Conservation (phyloP, 1,140 invertebrate genomes). For the Bombyx mori region DNA sequence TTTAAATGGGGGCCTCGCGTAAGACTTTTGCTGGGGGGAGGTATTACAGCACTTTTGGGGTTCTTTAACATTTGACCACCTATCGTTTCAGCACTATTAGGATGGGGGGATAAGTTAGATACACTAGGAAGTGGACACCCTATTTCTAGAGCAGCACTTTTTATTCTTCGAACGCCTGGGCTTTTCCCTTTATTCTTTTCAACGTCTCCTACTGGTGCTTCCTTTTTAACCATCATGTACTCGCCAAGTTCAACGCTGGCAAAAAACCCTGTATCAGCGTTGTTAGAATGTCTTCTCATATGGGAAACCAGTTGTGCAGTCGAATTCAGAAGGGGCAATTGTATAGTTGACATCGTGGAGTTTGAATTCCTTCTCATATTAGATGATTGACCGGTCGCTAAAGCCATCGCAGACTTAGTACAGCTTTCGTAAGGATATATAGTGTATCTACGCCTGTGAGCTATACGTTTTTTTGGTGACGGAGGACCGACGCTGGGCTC, state of each 20-base stretch:
- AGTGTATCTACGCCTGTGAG: conserved; percentile 48
- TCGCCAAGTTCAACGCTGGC: conserved; percentile 69
- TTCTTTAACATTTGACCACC: conserved; percentile 74
- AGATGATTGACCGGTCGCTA: conserved; percentile 51
- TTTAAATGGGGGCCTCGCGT: conserved; percentile 78
- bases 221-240: conserved; percentile 67
- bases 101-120: conserved; percentile 75
- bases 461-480: conserved; percentile 56
- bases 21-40: conserved; percentile 76
- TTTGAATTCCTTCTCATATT: conserved; percentile 73
- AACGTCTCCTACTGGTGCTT: conserved; percentile 41
- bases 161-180: conserved; percentile 74
- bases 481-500: conserved; percentile 63
- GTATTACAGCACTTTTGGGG: conserved; percentile 74
- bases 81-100: conserved; percentile 78
- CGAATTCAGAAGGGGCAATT: conserved; percentile 65
- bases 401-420: conserved; percentile 61
- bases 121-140: conserved; percentile 76
- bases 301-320: conserved; percentile 65
- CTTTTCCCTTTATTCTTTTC: conserved; percentile 59
- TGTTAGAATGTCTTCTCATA: conserved; percentile 76
- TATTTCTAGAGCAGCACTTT: conserved; percentile 77
- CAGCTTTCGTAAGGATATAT: conserved; percentile 64
- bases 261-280: conserved; percentile 72
- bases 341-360: conserved; percentile 74